Base-by-base conservation (phyloP, 2,797 vertebrate species). In the Siniperca scherzeri region DNA sequence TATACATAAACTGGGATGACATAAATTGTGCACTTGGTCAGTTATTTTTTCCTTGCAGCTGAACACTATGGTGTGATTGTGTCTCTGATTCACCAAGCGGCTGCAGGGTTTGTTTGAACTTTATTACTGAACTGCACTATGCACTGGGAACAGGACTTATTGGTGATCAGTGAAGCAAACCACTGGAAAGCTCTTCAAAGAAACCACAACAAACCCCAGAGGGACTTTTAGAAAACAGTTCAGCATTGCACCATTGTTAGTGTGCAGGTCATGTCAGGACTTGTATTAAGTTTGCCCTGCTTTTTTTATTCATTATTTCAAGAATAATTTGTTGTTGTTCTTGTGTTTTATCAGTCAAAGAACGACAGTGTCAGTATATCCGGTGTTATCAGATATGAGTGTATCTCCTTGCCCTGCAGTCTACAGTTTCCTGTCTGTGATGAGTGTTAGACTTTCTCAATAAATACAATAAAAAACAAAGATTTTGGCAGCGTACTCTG, bases 81-180 rank as follows among this genome's bases (percentile, higher is more conserved):
- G 22, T 30, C n/a, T 83, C 57, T 79, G 82, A 86, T 82, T 81
- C 66, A 84, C 36, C n/a, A 4, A 33, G 56, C 7, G 16, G 38
- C 91, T 80, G 60, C 50, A 50, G 73, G 74, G 61, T 62, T 61
- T 67, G 77, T 78, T 80, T 91, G 74, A 85, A 76, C 82, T 86
- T 84, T 64, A 86, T 77, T 77, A 86, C 73, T 74, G 59, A 68
- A 74, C 70, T 66, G 66, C 67, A 62, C 75, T 66, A 1, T 56
- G 27, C 53, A 50, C 50, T 33, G 52, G 64, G 70, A 82, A 85
- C 68, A 65, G 48, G 75, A 82, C 68, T 77, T 90, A 78, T 65
- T 81, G 81, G 66, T 76, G 81, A 89, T 88, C 81, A 85, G 87
- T 84, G 88, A 74, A 80, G 78, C 82, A 87, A 89, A 87, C 69